phyloP scores from a whole-genome alignment of 92 coral and sea anemone species.

The Virgularia gustaviana region DNA sequence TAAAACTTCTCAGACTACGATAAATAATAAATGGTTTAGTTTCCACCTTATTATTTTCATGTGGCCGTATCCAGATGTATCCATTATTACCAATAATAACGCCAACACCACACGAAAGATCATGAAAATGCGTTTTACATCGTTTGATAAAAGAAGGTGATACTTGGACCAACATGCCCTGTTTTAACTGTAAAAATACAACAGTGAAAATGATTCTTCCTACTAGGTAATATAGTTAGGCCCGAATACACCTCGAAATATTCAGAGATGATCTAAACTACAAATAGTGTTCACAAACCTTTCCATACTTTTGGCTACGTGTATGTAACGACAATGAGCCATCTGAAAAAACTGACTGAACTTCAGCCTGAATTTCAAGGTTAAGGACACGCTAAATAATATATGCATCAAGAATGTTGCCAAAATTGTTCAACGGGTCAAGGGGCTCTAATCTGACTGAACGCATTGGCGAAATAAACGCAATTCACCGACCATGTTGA shows the following conservation, averaged over 20 bases:
- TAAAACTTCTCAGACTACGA: neutral
- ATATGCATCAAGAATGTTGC: no score
- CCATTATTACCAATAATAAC: constrained; percentile 98
- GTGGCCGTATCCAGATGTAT: constrained; percentile 83
- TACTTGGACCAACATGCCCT: constrained; percentile 80
- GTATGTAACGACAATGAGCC: constrained; percentile 93
- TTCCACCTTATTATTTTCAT: constrained; percentile 35
- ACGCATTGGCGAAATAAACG: no score
- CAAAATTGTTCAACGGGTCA: no score
- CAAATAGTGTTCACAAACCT: constrained; percentile 50
- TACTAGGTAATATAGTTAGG: neutral
- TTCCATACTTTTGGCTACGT: constrained; percentile 94
- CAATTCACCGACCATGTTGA: no score
- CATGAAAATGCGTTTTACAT: constrained; percentile 94
- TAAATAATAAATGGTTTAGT: neutral
- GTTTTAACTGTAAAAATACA: constrained; percentile 63
- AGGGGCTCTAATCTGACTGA: no score
- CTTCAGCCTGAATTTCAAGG: constrained; percentile 73
- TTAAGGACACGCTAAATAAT: no score
- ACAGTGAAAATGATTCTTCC: no score
- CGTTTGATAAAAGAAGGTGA: constrained; percentile 89
- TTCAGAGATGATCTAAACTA: neutral
- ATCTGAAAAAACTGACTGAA: constrained; percentile 83
- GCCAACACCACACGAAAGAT: constrained; percentile 91
- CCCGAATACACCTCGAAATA: neutral